Evolutionary conservation across 2,797 vertebrate species (phyloP).

Genomic region (Pseudotriccus pelzelni): DNA sequence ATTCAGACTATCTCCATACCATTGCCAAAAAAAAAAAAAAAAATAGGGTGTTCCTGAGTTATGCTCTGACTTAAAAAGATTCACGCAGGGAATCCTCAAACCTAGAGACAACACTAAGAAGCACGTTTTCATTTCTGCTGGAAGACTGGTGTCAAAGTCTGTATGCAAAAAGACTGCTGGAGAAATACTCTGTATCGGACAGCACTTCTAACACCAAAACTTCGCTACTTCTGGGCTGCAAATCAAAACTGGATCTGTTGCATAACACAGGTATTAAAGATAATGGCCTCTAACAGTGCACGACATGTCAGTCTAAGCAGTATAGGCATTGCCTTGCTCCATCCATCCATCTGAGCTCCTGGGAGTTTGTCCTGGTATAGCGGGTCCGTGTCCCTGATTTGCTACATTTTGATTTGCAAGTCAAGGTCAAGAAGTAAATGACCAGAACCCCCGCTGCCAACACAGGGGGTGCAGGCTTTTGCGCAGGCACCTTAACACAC

Average conservation of each 20-base stretch:
- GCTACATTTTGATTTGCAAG: constrained; percentile 8
- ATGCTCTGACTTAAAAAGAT: neutral
- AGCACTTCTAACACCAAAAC: neutral
- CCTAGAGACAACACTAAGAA: neutral
- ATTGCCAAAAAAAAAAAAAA: neutral
- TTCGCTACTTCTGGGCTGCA: neutral
- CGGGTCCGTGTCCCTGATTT: neutral
- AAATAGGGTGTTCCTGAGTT: neutral
- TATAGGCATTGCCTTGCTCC: neutral
- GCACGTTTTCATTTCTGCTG: neutral
- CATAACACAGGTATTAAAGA: constrained; percentile 12
- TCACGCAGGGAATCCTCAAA: neutral
- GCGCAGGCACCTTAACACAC: neutral
- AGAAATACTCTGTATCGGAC: neutral
- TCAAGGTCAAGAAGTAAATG: constrained; percentile 15
- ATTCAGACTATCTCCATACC: neutral
- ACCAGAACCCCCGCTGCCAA: neutral
- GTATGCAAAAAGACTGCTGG: neutral
- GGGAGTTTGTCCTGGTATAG: neutral
- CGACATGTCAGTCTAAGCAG: neutral
- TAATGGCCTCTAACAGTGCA: neutral
- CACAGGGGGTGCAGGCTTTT: neutral
- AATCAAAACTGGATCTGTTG: constrained; percentile 23
- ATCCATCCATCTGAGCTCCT: neutral
- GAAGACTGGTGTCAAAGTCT: neutral